A percentile compares a stretch with the other conserved stretches of the same genome.
Evolutionary conservation across 2,797 vertebrate genomes (phyloP).

Genomic region (Pelodytes ibericus): DNA sequence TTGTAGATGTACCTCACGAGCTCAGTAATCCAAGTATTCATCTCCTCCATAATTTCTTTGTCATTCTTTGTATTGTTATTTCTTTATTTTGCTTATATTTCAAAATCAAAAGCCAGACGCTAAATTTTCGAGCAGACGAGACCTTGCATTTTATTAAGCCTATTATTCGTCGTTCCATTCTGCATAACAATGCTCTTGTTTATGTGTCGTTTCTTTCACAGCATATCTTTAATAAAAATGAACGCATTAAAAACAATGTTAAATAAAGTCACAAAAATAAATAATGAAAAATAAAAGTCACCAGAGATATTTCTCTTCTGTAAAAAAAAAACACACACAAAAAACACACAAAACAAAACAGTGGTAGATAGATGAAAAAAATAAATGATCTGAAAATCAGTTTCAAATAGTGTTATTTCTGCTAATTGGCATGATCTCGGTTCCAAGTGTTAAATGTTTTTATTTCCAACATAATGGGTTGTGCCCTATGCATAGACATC

Average conservation of each 20-base stretch:
- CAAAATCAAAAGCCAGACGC: background rate
- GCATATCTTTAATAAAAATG: background rate
- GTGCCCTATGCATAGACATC: constrained; percentile 11
- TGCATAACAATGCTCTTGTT: background rate
- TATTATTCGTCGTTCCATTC: background rate
- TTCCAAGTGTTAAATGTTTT: background rate
- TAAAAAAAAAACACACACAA: too few species aligned
- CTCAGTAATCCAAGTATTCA: too few species aligned
- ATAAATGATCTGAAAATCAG: too few species aligned
- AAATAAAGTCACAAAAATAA: too few species aligned
- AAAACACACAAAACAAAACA: too few species aligned
- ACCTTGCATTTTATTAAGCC: constrained; percentile 4
- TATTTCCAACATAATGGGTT: constrained; percentile 4
- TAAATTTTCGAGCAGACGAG: background rate
- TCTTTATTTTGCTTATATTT: background rate
- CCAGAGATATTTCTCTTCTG: too few species aligned
- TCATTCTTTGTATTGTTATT: background rate
- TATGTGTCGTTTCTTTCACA: background rate
- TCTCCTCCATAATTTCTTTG: background rate
- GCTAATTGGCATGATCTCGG: background rate
- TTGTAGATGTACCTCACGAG: too few species aligned
- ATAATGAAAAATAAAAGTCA: too few species aligned
- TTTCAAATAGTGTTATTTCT: background rate
- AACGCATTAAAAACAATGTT: background rate
- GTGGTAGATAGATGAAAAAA: too few species aligned